Percentiles rank a stretch among this genome's conserved stretches.
These are phyloP conservation scores for Mimas tiliae DNA, from an alignment of 2,888 invertebrate genomes.

Conservation along the genomic window DNA sequence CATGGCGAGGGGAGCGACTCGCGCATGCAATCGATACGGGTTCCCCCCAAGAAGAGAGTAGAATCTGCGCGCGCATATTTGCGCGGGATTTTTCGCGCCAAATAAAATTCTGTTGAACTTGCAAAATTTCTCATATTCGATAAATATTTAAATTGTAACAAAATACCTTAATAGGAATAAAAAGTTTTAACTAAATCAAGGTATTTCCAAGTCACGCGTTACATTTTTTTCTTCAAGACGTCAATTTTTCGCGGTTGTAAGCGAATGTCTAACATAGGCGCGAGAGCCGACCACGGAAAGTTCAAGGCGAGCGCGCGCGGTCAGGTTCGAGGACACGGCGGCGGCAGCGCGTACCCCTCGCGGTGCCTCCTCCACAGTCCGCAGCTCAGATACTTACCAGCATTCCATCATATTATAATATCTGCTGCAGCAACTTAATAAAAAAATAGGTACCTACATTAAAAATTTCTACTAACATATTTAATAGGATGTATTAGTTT, in stretches of 20 bases:
- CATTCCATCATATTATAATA: constrained; percentile 1
- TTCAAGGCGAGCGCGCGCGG: constrained; percentile 83
- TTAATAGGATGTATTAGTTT: too few species aligned
- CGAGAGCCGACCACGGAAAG: constrained; percentile 71
- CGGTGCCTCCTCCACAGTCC: constrained; percentile 61
- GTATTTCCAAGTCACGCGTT: constrained; percentile 22
- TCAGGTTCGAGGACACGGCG: constrained; percentile 82
- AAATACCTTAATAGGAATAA: neutral
- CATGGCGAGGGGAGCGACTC: constrained; percentile 54
- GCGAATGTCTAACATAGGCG: constrained; percentile 59
- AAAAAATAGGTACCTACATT: neutral
- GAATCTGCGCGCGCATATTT: constrained; percentile 68
- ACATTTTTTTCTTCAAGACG: constrained; percentile 49
- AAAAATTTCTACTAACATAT: too few species aligned
- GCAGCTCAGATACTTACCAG: constrained; percentile 16
- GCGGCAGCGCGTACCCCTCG: constrained; percentile 62
- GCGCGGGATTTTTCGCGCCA: constrained; percentile 49
- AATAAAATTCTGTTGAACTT: neutral
- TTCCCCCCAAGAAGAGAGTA: constrained; percentile 56
- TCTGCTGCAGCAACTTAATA: neutral
- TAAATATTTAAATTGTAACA: neutral
- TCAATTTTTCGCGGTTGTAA: constrained; percentile 63
- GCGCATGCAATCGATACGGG: constrained; percentile 73
- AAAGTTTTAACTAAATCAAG: neutral
- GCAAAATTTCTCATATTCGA: neutral